Base-by-base conservation (phyloP, 2,113 vertebrate species). In the Ptyas mucosa region DNA sequence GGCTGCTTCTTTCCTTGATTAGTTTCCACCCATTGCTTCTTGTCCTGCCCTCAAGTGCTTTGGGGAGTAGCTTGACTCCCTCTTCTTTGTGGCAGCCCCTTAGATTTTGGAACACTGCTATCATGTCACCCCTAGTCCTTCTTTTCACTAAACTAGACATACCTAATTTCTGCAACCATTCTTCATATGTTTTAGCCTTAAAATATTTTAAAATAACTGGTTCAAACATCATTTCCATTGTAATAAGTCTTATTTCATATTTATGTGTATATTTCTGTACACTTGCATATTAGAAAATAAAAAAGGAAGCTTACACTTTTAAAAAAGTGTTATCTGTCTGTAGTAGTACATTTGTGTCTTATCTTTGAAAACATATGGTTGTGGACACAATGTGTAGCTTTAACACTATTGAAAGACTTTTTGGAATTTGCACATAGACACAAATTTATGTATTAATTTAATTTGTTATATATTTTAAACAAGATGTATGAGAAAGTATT, bases 371-470 rank as follows among this genome's bases (percentile, higher is more conserved):
- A 92, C 1, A 12, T 91, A 75, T 1, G 43, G 10, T 18, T 87
- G 52, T 89, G 18, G 43, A 75, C 64, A 88, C n/a, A 61, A 85
- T 29, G 9, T 34, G 10, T 14, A 15, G 34, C 21, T 46, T 46
- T 23, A 34, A 14, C 75, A 46, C 15, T 0, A 0, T 26, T 43
- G 7, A 54, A 9, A 20, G 1, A 8, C 90, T 54, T 39, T 91
- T 53, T 24, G n/a, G 20, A 11, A 6, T 23, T 2, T 0, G 0
- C 91, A 89, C 3, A 15, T 29, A 9, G 57, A 1, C 29, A 26
- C 91, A 52, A 90, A 89, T 61, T 90, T 26, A 12, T 90, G 93
- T 3, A 81, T 15, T 29, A 89, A 10, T 0, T 51, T 0, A 39
- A 14, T 91, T 93, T 54, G 14, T 87, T 88, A 15, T 92, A 88